phyloP scores from a whole-genome alignment of 2,113 vertebrate genomes.

The Heteronetta atricapilla region DNA sequence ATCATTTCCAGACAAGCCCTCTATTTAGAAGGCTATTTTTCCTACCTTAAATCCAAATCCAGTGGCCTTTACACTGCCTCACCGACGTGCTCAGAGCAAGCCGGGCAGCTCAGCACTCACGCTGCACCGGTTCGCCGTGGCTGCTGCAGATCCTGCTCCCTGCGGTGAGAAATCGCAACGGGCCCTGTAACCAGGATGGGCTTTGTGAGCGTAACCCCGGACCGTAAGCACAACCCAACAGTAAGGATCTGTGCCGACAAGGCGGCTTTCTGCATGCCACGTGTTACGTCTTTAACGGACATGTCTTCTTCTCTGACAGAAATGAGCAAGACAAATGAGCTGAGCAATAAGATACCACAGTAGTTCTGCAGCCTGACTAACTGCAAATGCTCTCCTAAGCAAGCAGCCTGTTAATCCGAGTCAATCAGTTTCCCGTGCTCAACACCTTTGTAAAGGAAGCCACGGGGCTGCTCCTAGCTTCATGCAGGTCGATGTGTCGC shows the following conservation, averaged over 20 bases:
- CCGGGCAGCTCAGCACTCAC: not conserved
- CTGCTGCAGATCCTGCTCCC: not conserved
- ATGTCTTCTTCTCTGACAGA: not conserved
- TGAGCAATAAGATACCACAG: not conserved
- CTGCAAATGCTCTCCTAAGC: not conserved
- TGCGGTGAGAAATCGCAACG: not conserved
- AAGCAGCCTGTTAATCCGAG: not conserved
- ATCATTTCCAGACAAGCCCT: not conserved
- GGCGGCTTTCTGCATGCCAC: not conserved
- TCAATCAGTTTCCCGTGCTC: not conserved
- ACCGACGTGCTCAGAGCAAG: not conserved
- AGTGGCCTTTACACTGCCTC: not conserved
- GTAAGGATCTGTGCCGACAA: not conserved
- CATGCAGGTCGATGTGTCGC: rapidly evolving
- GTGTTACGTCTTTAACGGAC: not conserved
- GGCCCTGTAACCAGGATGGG: not conserved
- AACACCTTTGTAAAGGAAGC: not conserved
- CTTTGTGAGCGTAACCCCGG: not conserved
- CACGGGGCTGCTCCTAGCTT: not conserved
- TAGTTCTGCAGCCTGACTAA: not conserved
- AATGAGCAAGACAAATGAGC: not conserved
- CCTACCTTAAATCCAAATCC: not conserved
- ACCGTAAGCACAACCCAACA: rapidly evolving
- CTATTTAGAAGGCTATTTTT: not conserved
- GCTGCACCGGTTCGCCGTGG: not conserved